Base-by-base conservation (phyloP, 64 coral and sea anemone species). In the Trachythela sp. region DNA sequence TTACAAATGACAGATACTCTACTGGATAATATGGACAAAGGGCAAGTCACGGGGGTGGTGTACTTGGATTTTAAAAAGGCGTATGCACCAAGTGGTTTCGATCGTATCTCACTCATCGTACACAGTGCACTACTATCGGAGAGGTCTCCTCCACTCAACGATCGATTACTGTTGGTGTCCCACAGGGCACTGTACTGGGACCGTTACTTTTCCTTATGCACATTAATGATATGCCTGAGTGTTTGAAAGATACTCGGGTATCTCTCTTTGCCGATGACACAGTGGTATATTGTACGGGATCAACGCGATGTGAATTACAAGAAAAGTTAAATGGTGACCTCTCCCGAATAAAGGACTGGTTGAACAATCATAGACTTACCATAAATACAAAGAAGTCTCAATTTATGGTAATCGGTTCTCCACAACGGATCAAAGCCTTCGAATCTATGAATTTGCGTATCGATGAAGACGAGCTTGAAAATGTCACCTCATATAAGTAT, bases 1-100 rank as follows among this genome's bases (percentile, higher is more conserved):
- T 87, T 87, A 87, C 26, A 87, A 87, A 58, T 87, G 17, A 68
- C 32, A 58, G 86, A 87, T 35, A 83, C 24, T 83, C 76, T 83
- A 2, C 76, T 83, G 76, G 35, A 87, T 52, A 87, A 87, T 36
- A 70, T 87, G 86, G 86, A 87, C 26, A 17, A 42, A 22, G 88
- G 26, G 35, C 72, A 89, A 24, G 70, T 80, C 39, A 48, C 88
- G n/a, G 68, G 88, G 32, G 88, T 89, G 34, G 64, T 87, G 64
- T 89, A 89, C 77, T 68, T 80, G 40, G 70, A 88, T 54, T 36
- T 88, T 50, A 88, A 88, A 54, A 88, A 88, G 68, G 36, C 86
- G 56, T 88, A 45, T 45, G 42, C 11, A 11, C 11, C 42, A 45
- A 45, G 42, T 45, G 42, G 42, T 45, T 45, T 45, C 11, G 42